Base-by-base conservation (phyloP, 2,797 vertebrate genomes). In the Chrysocyon brachyurus region DNA sequence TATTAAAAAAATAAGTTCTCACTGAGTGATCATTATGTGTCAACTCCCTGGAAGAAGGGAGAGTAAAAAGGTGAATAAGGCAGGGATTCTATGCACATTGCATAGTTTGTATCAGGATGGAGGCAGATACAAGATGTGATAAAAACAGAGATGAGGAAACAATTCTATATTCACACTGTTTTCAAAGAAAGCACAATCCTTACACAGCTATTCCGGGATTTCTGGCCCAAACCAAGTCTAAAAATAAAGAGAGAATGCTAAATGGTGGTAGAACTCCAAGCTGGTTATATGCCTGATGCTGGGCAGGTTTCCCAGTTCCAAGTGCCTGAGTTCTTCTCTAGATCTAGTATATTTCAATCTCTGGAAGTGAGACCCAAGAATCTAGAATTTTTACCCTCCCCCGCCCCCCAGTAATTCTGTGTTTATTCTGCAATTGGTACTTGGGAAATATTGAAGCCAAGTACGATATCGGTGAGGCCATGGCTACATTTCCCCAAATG, bases 131-230 rank as follows among this genome's bases (percentile, higher is more conserved):
- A 40, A 64, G n/a, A 17, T 78, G 31, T 49, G 57, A 66, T 90
- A 59, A 95, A 91, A 85, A 52, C 36, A 92, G 63, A 91, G 36
- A 90, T 87, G 54, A 90, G 33, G 56, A 84, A 83, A 87, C 9
- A 57, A 57, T 31, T 33, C 9, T 78, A 19, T 31, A 28, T 56
- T 66, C 57, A 22, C 16, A 52, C 17, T 24, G 5, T 78, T 90
- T 90, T 52, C 78, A 82, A 59, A 91, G n/a, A 33, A 63, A 22
- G 31, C 33, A 31, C 21, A 90, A 22, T 82, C 88, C 46, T 73
- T 52, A 63, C 33, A 24, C 3, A 77, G 36, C 10, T 88, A 36
- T 78, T 66, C 66, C 79, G 73, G 85, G n/a, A 91, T 79, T 86
- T 90, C 57, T 72, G 54, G 31, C 28, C 68, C 57, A 83, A 91